Evolutionary conservation across 2,888 invertebrate genomes (phyloP), one percentile per base, ranked within the genome.

Genomic region (Pyrocoelia pectoralis): DNA sequence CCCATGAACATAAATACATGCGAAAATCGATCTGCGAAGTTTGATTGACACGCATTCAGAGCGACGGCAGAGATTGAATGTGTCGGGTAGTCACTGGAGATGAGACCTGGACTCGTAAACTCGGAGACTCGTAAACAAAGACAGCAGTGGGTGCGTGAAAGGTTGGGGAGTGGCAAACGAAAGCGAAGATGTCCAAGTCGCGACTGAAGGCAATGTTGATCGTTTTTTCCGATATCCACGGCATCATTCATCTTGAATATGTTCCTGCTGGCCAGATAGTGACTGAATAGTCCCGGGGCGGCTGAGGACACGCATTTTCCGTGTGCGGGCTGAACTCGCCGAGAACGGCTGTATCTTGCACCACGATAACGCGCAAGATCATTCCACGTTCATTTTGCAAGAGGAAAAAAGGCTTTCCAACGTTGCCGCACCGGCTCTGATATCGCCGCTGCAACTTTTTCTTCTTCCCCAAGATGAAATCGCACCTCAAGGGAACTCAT

Each of bases 401-500:
- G 43, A 2, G 12, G 43, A 15, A 43, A 43, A 43, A 43, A 43
- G n/a, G 43, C 3, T 6, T 43, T 43, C 43, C 43, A 43, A 43
- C 13, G 17, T 43, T 43, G 17, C 3, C 43, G 17, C 43, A 43
- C 14, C 43, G 24, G 24, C 43, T 12, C 43, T 12, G 14, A 10
- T 43, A 13, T 43, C 2, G 43, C 43, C 43, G 6, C 43, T 8
- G 43, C 43, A 12, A 43, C 43, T 13, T 43, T 43, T 43, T 43
- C 10, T 43, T 43, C 3, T 13, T 43, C 43, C 13, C 43, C 43
- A 43, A 43, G 43, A 43, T 43, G n/a, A 43, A 43, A 12, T 43
- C 43, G 43, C 43, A 43, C 43, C 43, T 43, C 43, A 43, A 43
- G 43, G 43, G 43, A 43, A 43, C 15, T 43, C 17, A 24, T 86